Evolutionary conservation across 2,888 invertebrate species (phyloP).

Genomic region (Brachyopa scutellaris): DNA sequence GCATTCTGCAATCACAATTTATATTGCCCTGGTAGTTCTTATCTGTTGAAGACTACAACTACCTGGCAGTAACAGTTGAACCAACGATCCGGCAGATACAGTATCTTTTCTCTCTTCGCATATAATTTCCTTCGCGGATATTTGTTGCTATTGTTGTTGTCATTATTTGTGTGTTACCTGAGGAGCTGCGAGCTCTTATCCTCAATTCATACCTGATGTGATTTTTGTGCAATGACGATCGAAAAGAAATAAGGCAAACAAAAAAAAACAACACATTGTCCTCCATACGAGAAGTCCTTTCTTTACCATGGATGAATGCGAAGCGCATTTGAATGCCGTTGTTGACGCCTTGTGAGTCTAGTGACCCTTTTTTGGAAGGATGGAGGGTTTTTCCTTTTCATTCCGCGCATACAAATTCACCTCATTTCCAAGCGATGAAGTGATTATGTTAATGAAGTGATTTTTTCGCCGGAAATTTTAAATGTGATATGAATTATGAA

Average conservation of each 20-base stretch:
- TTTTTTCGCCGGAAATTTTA: slow-evolving; percentile 50
- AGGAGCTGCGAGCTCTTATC: slow-evolving; percentile 66
- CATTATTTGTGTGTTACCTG: slow-evolving; percentile 55
- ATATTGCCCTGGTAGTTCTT: slow-evolving; percentile 39
- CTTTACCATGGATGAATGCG: slow-evolving; percentile 58
- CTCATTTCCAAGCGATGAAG: slow-evolving; percentile 60
- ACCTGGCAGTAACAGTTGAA: slow-evolving; percentile 66
- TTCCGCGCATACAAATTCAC: slow-evolving; percentile 48
- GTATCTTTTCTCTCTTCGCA: slow-evolving; percentile 13
- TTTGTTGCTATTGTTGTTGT: slow-evolving; percentile 68
- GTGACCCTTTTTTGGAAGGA: slow-evolving; percentile 46
- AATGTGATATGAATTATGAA: slow-evolving; percentile 46
- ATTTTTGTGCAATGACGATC: slow-evolving; percentile 55
- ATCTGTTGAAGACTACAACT: slow-evolving; percentile 56
- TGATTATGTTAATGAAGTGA: slow-evolving; percentile 61
- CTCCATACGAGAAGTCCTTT: slow-evolving; percentile 57
- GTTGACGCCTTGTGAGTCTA: slow-evolving; percentile 45
- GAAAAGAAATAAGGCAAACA: slow-evolving; percentile 42
- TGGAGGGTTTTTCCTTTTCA: slow-evolving; percentile 10
- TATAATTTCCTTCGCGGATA: slow-evolving; percentile 59
- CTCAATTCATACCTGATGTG: slow-evolving; percentile 53
- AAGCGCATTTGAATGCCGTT: slow-evolving; percentile 63
- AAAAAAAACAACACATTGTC: slow-evolving; percentile 20
- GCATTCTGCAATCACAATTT: slow-evolving; percentile 51
- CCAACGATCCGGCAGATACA: slow-evolving; percentile 59